Conservation (phyloP, 2,888 invertebrate species). For the Junonia oenone region DNA sequence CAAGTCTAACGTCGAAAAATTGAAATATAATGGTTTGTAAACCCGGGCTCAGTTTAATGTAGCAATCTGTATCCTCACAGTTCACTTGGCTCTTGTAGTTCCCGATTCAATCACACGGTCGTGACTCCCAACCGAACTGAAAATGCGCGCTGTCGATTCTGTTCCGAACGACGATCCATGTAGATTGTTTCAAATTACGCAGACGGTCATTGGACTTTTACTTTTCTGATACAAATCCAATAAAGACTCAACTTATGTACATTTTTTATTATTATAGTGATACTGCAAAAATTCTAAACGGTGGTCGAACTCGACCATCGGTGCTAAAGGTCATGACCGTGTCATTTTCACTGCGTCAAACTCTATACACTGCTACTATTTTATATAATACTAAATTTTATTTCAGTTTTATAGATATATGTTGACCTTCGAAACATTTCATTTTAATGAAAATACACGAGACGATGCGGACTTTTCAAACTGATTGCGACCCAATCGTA, state of each 20-base stretch:
- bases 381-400: background rate
- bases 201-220: background rate
- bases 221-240: background rate
- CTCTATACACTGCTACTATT: background rate
- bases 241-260: background rate
- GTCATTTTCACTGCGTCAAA: background rate
- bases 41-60: constrained; percentile 13
- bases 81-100: background rate
- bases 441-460: background rate
- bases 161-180: background rate
- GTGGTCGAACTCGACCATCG: background rate
- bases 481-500: background rate
- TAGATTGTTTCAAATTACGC: background rate
- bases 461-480: background rate
- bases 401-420: background rate
- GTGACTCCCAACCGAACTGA: background rate
- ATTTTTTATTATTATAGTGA: background rate
- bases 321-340: background rate
- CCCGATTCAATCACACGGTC: constrained; percentile 6
- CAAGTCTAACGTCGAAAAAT: constrained; percentile 13
- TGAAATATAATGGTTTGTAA: constrained; percentile 22
- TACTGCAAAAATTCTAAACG: background rate
- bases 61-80: constrained; percentile 2
- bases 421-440: background rate
- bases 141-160: background rate